Evolutionary conservation across 2,888 invertebrate genomes (phyloP), one percentile per base, ranked within the genome.

Genomic region (Oligia latruncula): DNA sequence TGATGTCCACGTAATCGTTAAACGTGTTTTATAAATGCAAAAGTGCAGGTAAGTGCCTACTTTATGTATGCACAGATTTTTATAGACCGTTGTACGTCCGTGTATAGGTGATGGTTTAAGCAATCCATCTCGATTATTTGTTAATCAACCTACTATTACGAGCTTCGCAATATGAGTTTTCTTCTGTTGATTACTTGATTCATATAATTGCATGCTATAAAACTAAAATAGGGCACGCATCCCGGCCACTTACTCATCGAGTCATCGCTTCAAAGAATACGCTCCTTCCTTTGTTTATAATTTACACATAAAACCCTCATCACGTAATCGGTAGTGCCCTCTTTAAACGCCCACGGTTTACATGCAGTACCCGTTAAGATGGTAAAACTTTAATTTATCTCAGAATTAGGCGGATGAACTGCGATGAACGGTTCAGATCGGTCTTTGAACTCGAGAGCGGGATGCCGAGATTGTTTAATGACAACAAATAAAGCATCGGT

Each of bases 401-500:
- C 81, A 76, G 87, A 90, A 91, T 87, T 91, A 90, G 92, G 92
- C 90, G 90, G 90, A 90, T 91, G 92, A 93, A 92, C 92, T 89
- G 89, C 89, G 91, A 91, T 90, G 88, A 92, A 92, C 91, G 91
- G 92, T 91, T 90, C 87, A 89, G 86, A 88, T 86, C 81, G 95
- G 95, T 95, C 95, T 95, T 95, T 95, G 95, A 96, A 95, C 95
- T 90, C 92, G 79, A 91, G 91, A 93, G 91, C 91, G 92, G 91
- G 92, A 92, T 90, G 93, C 90, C 85, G 82, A 90, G 90, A 91
- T 92, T 91, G 91, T 93, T 92, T 93, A 91, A 93, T 92, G 92
- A 93, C 92, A 93, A 93, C 91, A 93, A 94, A 93, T 93, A 92
- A 94, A 92, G 88, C 92, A 91, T 91, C 91, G 91, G 77, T 90